A percentile compares a stretch with the other conserved stretches of the same genome.
Conservation (phyloP, 2,797 vertebrate genomes). For the Neosalanx taihuensis region DNA sequence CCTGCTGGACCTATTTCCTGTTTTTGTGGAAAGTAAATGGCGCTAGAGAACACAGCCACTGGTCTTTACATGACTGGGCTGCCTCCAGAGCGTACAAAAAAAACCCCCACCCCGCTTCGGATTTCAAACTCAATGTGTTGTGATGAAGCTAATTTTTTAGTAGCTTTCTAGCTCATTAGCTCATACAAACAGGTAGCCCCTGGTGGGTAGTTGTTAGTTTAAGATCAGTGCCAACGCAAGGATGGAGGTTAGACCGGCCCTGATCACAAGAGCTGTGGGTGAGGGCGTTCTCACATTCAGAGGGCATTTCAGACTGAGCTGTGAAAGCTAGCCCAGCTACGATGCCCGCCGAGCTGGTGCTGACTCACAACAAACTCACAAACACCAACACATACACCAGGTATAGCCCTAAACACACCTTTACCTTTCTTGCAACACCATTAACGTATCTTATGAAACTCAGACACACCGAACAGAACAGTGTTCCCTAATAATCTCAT, state of each 20-base stretch:
- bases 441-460: neutral
- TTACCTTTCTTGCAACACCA: neutral
- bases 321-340: slow-evolving; percentile 19
- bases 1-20: slow-evolving; percentile 70
- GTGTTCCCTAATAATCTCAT: neutral
- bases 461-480: neutral
- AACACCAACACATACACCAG: slow-evolving; percentile 16
- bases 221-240: neutral
- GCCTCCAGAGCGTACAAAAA: slow-evolving; percentile 22
- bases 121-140: slow-evolving; percentile 4
- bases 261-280: neutral
- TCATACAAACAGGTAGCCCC: slow-evolving; percentile 22
- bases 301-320: slow-evolving; percentile 54
- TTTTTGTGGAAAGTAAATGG: slow-evolving; percentile 81
- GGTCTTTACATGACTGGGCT: neutral
- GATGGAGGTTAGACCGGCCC: neutral
- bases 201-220: neutral
- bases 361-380: slow-evolving; percentile 32
- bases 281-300: slow-evolving; percentile 32
- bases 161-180: slow-evolving; percentile 12
- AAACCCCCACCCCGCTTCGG: slow-evolving; percentile 18
- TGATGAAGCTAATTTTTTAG: slow-evolving; percentile 22
- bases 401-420: slow-evolving; percentile 1
- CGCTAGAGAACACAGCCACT: slow-evolving; percentile 24
- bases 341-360: neutral